phyloP scores from a whole-genome alignment of 2,113 vertebrate species.

The Columba janthina region DNA sequence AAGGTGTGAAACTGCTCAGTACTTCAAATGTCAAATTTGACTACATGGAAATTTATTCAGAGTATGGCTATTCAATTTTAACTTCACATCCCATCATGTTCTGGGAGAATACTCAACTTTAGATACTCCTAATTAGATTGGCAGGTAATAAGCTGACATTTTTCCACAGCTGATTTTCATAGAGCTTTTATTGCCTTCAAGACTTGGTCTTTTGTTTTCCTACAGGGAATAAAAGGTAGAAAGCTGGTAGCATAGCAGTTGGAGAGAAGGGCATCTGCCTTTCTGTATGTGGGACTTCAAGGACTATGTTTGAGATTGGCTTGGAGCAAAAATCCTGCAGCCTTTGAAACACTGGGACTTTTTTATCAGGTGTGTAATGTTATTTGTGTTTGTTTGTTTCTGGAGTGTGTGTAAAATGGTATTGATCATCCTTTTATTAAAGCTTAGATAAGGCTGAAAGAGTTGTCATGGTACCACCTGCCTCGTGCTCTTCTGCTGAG shows the following conservation, averaged over 20 bases:
- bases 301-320: neutral
- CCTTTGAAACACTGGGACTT: neutral
- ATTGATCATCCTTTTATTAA: neutral
- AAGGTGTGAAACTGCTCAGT: neutral
- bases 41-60: neutral
- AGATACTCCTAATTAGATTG: neutral
- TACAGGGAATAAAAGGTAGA: neutral
- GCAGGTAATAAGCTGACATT: neutral
- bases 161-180: neutral
- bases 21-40: constrained; percentile 1
- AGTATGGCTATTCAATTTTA: neutral
- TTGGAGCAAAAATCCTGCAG: neutral
- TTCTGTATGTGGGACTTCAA: neutral
- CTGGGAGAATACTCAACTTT: neutral
- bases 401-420: neutral
- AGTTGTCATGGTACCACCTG: neutral
- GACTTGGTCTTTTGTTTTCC: neutral
- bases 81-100: neutral
- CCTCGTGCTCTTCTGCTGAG: neutral
- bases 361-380: neutral
- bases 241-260: neutral
- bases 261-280: neutral
- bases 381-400: neutral
- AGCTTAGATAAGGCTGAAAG: neutral
- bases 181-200: accelerated